Evolutionary conservation across 1,140 invertebrate species (phyloP).

Genomic region (Lepidostoma basale): DNA sequence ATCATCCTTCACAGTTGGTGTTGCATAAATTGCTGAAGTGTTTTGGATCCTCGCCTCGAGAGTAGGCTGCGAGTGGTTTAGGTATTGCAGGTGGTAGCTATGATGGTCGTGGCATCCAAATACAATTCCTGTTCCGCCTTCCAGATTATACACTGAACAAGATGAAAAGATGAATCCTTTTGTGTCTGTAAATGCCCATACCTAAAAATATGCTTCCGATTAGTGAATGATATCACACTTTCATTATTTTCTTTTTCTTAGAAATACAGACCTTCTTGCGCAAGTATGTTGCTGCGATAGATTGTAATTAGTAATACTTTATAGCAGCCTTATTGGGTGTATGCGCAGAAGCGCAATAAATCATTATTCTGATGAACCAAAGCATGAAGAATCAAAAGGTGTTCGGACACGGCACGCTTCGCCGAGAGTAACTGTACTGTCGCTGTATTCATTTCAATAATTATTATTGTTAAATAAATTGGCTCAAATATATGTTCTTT

Average conservation of each 20-base stretch:
- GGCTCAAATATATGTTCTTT: slow-evolving; percentile 31
- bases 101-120: slow-evolving; percentile 69
- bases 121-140: slow-evolving; percentile 52
- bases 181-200: slow-evolving; percentile 63
- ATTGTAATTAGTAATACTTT: too few species aligned
- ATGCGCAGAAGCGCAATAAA: slow-evolving; percentile 3
- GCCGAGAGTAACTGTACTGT: slow-evolving; percentile 2
- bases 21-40: slow-evolving; percentile 66
- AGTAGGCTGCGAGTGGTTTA: slow-evolving; percentile 50
- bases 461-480: slow-evolving; percentile 15
- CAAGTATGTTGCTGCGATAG: too few species aligned
- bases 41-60: slow-evolving; percentile 57
- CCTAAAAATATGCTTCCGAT: slow-evolving; percentile 52
- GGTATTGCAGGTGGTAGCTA: slow-evolving; percentile 68
- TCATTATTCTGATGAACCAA: slow-evolving; percentile 12
- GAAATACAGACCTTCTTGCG: too few species aligned
- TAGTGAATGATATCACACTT: too few species aligned
- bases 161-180: slow-evolving; percentile 72
- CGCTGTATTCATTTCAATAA: slow-evolving; percentile 4
- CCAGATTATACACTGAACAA: slow-evolving; percentile 51
- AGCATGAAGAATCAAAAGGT: background rate
- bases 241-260: too few species aligned
- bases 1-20: slow-evolving; percentile 61
- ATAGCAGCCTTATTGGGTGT: too few species aligned
- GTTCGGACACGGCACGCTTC: background rate